Conservation (phyloP, 2,888 invertebrate species). For the Cephalotes varians region DNA sequence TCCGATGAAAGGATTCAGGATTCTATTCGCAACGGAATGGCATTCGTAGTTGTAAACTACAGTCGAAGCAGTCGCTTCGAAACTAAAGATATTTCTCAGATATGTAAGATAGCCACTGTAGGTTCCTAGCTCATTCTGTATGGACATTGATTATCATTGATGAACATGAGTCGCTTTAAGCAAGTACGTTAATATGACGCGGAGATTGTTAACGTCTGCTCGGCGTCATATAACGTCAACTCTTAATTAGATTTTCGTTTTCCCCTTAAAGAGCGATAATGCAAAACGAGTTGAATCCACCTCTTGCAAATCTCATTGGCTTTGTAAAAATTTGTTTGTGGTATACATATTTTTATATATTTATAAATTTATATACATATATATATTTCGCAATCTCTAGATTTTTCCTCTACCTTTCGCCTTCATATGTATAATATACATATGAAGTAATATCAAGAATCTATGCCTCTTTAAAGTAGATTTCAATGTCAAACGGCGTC, state of each 20-base stretch:
- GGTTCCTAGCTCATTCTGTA: slow-evolving; percentile 67
- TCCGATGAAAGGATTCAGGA: slow-evolving; percentile 6
- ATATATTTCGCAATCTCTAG: slow-evolving; percentile 26
- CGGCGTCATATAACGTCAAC: slow-evolving; percentile 1
- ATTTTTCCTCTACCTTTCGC: slow-evolving; percentile 20
- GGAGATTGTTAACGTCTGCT: slow-evolving; percentile 20
- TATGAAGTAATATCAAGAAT: slow-evolving; percentile 20
- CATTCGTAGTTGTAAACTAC: slow-evolving; percentile 10
- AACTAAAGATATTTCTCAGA: slow-evolving; percentile 57
- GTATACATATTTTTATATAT: slow-evolving; percentile 46
- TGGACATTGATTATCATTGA: slow-evolving; percentile 40
- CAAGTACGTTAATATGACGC: background rate
- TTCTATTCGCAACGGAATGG: slow-evolving; percentile 12
- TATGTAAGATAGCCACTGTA: slow-evolving; percentile 68
- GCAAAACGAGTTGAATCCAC: slow-evolving; percentile 32
- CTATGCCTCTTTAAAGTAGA: background rate
- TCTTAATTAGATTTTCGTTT: slow-evolving; percentile 22
- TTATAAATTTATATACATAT: slow-evolving; percentile 39
- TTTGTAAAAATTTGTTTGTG: slow-evolving; percentile 26
- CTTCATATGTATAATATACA: background rate
- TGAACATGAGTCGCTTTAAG: background rate
- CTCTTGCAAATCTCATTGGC: slow-evolving; percentile 27
- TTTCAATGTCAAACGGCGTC: background rate
- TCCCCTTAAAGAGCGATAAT: background rate
- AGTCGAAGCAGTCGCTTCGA: slow-evolving; percentile 48